Percentiles rank a stretch among this genome's conserved stretches.
These are phyloP conservation scores for Eilema depressum DNA, from an alignment of 2,888 invertebrate species.

Conservation along the genomic window DNA sequence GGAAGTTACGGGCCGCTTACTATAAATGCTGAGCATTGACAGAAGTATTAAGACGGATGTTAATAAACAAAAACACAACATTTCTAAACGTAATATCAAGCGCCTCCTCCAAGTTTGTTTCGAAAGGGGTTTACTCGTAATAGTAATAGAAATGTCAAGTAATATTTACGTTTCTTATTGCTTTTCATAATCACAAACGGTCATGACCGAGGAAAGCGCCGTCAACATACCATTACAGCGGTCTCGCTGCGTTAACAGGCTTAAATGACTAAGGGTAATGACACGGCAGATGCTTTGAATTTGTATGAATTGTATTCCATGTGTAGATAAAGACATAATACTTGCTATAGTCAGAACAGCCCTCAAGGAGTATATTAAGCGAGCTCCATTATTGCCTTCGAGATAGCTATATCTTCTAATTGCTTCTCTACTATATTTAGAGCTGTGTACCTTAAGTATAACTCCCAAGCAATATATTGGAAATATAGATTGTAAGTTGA, in stretches of 20 bases:
- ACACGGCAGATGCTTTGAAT: slow-evolving; percentile 82
- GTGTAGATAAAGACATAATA: slow-evolving; percentile 61
- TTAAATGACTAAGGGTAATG: slow-evolving; percentile 82
- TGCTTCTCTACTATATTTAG: slow-evolving; percentile 2
- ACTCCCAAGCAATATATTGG: slow-evolving; percentile 29
- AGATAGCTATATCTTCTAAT: slow-evolving; percentile 27
- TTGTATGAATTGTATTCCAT: slow-evolving; percentile 73
- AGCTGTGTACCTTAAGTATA: slow-evolving; percentile 29
- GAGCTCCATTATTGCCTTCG: slow-evolving; percentile 19
- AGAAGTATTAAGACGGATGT: slow-evolving; percentile 50
- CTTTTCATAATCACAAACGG: slow-evolving; percentile 70
- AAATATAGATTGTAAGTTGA: slow-evolving; percentile 47
- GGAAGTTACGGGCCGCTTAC: slow-evolving; percentile 46
- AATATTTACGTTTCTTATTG: slow-evolving; percentile 59
- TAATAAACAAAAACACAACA: slow-evolving; percentile 22
- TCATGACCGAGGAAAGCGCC: slow-evolving; percentile 75
- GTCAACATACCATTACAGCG: slow-evolving; percentile 75
- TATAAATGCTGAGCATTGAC: slow-evolving; percentile 49
- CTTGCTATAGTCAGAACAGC: slow-evolving; percentile 42
- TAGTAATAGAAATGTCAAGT: slow-evolving; percentile 49
- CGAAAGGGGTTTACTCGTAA: slow-evolving; percentile 7
- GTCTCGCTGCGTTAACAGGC: slow-evolving; percentile 80
- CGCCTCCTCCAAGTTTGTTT: slow-evolving; percentile 15
- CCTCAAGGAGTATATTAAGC: slow-evolving; percentile 26
- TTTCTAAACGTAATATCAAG: slow-evolving; percentile 16